phyloP scores from a whole-genome alignment of 2,113 vertebrate genomes.

The Microcebus ravelobensis region DNA sequence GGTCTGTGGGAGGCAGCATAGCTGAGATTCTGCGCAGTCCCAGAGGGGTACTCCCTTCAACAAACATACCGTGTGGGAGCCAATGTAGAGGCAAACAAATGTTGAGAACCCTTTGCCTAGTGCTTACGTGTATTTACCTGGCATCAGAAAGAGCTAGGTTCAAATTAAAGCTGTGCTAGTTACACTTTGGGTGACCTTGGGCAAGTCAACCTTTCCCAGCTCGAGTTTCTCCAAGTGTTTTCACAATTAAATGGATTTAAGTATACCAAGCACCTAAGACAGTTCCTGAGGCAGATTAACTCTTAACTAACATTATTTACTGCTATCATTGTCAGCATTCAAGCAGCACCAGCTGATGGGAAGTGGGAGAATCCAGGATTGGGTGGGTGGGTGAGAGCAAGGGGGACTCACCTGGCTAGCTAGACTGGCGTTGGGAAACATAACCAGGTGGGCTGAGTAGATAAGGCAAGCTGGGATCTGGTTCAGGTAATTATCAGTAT shows the following conservation, averaged over 20 bases:
- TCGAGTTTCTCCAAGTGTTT: not conserved
- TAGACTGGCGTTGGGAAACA: not conserved
- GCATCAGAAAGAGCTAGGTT: not conserved
- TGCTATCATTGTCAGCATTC: not conserved
- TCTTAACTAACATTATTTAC: constrained; percentile 7
- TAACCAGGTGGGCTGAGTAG: not conserved
- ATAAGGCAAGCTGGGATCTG: not conserved
- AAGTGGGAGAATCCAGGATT: not conserved
- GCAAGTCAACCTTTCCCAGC: not conserved
- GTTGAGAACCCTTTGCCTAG: not conserved
- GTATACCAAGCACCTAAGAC: not conserved
- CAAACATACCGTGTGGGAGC: not conserved
- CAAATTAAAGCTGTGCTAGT: not conserved
- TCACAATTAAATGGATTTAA: not conserved
- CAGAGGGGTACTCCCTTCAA: not conserved
- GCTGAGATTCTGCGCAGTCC: not conserved
- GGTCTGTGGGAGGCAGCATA: not conserved
- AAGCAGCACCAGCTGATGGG: not conserved
- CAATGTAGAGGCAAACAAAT: not conserved
- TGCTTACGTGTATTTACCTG: not conserved
- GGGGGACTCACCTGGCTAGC: not conserved
- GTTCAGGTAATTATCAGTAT: not conserved
- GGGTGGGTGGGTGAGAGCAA: not conserved
- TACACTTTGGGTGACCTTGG: not conserved
- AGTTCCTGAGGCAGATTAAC: not conserved